Evolutionary conservation across 2,113 vertebrate species (phyloP), one percentile per base, ranked within the genome.

Genomic region (Mastomys coucha): DNA sequence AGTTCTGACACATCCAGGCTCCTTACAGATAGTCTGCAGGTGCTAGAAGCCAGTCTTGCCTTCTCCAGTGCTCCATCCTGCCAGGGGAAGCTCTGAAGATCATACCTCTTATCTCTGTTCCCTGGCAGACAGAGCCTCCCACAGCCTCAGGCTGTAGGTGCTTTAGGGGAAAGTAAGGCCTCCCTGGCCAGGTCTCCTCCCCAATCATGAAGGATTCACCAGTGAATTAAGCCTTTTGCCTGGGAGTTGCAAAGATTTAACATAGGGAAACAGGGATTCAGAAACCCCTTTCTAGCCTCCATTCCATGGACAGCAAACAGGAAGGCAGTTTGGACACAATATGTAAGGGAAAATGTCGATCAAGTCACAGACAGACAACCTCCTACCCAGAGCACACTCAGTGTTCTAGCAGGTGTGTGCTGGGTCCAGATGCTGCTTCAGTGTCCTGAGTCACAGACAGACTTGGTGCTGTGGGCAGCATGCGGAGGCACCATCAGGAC

Each of bases 1-100:
- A 58, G 16, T 26, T 19, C 39, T 5, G 7, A 2, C 0, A 17
- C 81, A 17, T 20, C 22, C 1, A 8, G 12, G 28, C 20, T n/a
- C 53, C 49, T 1, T 5, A 20, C 22, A 14, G 63, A n/a, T 45
- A 53, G 51, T 20, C 13, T 56, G 14, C 39, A 0, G 0, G 7
- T 12, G 11, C 6, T 24, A 42, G 2, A 0, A 26, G 1, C 0
- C 4, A n/a, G 4, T 7, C 56, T 10, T 20, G 1, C 22, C 39
- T 10, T 20, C 60, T 11, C 0, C 10, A 6, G 2, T 1, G 2
- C 49, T 42, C 86, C 81, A 2, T 20, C 58, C 24, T 13, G 31
- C 53, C 4, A 9, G 11, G 0, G 4, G 31, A 1, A 24, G 14
- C 24, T 14, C 45, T 24, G 2, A 3, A 63, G 14, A 9, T 49